Evolutionary conservation across 2,797 vertebrate genomes (phyloP).

Genomic region (Xenentodon cancila): DNA sequence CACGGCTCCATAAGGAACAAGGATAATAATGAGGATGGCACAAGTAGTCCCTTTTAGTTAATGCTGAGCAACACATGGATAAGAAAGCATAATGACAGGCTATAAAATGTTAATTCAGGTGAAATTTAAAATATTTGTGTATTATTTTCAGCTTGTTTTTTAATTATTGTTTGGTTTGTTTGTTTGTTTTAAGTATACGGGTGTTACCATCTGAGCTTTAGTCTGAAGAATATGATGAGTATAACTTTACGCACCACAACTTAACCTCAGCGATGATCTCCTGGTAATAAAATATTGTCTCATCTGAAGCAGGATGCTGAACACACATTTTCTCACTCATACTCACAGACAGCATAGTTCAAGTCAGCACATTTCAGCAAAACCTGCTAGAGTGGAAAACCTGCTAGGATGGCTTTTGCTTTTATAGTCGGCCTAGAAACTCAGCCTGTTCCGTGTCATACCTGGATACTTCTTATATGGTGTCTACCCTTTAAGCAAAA

Average conservation of each 20-base stretch:
- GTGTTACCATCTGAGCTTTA: too few species aligned
- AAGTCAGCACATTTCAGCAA: slow-evolving; percentile 46
- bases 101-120: too few species aligned
- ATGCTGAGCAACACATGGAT: too few species aligned
- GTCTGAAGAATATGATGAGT: background rate
- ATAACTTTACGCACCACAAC: background rate
- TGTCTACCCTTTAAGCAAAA: slow-evolving; percentile 24
- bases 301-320: slow-evolving; percentile 17
- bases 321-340: background rate
- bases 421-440: slow-evolving; percentile 9
- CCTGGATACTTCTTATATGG: slow-evolving; percentile 10
- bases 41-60: too few species aligned
- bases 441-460: slow-evolving; percentile 16
- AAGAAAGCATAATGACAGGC: too few species aligned
- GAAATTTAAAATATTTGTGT: too few species aligned
- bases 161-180: too few species aligned
- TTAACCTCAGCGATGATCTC: background rate
- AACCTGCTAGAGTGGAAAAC: slow-evolving; percentile 36
- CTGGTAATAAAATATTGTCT: slow-evolving; percentile 6
- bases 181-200: too few species aligned
- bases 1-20: too few species aligned
- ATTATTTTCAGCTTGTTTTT: too few species aligned
- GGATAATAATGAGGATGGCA: too few species aligned
- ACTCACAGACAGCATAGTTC: background rate
- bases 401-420: slow-evolving; percentile 16